Evolutionary conservation across 2,888 invertebrate genomes (phyloP).

Genomic region (Drosophila kokeensis): DNA sequence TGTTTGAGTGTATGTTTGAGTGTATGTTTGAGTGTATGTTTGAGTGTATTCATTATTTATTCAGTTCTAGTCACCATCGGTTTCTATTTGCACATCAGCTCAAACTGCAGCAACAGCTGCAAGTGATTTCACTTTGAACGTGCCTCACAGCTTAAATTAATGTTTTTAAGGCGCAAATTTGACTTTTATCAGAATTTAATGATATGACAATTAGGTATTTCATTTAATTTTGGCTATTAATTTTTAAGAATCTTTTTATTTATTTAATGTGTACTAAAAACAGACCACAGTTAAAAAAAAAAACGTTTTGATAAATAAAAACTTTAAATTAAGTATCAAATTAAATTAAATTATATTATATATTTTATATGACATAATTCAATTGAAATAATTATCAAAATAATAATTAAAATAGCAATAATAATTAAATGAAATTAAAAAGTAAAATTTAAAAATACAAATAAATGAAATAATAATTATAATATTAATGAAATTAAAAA

Average conservation of each 20-base stretch:
- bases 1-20: neutral
- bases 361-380: no score
- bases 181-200: neutral
- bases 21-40: constrained; percentile 3
- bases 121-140: neutral
- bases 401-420: no score
- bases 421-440: no score
- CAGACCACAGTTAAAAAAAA: neutral
- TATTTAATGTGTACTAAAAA: neutral
- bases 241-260: neutral
- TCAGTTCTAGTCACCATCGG: constrained; percentile 20
- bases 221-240: neutral
- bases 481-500: no score
- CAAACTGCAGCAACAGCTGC: constrained; percentile 25
- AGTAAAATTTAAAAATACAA: no score
- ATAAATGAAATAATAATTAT: no score
- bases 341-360: neutral
- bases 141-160: accelerated
- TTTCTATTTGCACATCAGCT: constrained; percentile 13
- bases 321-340: neutral
- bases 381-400: no score
- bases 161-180: neutral
- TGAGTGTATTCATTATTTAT: constrained; percentile 33
- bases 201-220: neutral
- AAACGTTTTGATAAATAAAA: neutral